Evolutionary conservation across 1,140 invertebrate species (phyloP), one percentile per base, ranked within the genome.

Genomic region (Akabosia matsudoensis): DNA sequence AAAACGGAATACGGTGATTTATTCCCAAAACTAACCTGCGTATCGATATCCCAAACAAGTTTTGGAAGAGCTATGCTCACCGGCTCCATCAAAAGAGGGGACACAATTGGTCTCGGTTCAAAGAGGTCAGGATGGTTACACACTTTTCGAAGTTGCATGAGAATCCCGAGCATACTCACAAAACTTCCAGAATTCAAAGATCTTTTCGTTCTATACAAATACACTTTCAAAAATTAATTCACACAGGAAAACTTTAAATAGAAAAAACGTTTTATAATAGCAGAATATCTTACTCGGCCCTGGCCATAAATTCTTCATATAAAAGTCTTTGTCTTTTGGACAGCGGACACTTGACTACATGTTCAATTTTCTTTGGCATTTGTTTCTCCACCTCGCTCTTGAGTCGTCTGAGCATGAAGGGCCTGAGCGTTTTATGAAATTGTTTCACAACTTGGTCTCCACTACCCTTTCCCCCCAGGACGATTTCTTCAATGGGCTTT

Each of bases 351-450:
- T 96, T 91, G 18, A 99, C 87, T 79, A 99, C 91, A 86, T 99
- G 97, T 85, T 99, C 98, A 86, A 95, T 97, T 86, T 99, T 99
- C 86, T 96, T 95, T 80, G 98, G 98, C 89, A 99, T 91, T 87
- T 99, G 98, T 84, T 98, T 98, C 86, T 99, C 98, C 37, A 99
- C 98, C 88, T 99, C 97, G 64, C 88, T 90, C 87, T 99, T 99
- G 73, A 99, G 88, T 78, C 98, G 89, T 78, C 98, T 88, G 76
- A 99, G 86, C 79, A 99, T 89, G 88, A 99, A 99, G 34, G 98
- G 98, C 54, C 98, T 89, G 79, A 99, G 89, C 72, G 99, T 94
- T 93, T 96, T 99, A 85, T 99, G 98, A 81, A 99, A 88, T 82
- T 97, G 90, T 84, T 94, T 92, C 80, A 99, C 96, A 80, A 99